Evolutionary conservation across 2,888 invertebrate genomes (phyloP), one percentile per base, ranked within the genome.

Genomic region (Suillia variegata): DNA sequence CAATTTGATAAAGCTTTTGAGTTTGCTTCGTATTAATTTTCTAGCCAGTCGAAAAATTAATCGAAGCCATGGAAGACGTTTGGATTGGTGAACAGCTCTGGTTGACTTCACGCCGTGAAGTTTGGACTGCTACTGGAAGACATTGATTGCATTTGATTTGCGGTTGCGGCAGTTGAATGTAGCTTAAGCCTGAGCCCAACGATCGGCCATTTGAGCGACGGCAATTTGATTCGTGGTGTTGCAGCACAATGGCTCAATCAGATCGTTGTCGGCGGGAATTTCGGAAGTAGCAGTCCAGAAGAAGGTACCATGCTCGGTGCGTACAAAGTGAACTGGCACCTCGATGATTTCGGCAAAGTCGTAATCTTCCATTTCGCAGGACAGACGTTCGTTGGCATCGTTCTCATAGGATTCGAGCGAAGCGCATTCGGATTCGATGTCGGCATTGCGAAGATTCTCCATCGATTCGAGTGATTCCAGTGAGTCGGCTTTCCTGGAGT

Each of bases 241-340:
- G 70, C 81, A 81, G 67, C 66, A 69, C 10, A 79, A 63, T 20
- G 81, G 79, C 64, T 80, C 75, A 50, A 78, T 61, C 24, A 82
- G 71, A 64, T 81, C 81, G 59, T 76, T 76, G 67, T 81, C 81
- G 58, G 75, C 77, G 34, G 78, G 74, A 58, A 76, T 67, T 52
- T 76, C 72, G 52, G 72, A 83, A 50, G 88, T 86, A 48, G 89
- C 88, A 53, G 90, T 91, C 92, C 92, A 92, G 85, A 91, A 91
- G 85, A 92, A 92, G 63, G 91, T 91, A 66, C 92, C 92, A 68
- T 91, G 90, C 70, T 89, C 88, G 31, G 91, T 91, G 77, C 89
- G 86, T 21, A 90, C 89, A 80, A 92, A 92, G 82, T 91, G 89
- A 15, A 92, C 92, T 2, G 92, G 92, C 18, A 82, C 77, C 49